Base-by-base conservation (phyloP, 2,888 invertebrate genomes). In the Argynnis bischoffii region DNA sequence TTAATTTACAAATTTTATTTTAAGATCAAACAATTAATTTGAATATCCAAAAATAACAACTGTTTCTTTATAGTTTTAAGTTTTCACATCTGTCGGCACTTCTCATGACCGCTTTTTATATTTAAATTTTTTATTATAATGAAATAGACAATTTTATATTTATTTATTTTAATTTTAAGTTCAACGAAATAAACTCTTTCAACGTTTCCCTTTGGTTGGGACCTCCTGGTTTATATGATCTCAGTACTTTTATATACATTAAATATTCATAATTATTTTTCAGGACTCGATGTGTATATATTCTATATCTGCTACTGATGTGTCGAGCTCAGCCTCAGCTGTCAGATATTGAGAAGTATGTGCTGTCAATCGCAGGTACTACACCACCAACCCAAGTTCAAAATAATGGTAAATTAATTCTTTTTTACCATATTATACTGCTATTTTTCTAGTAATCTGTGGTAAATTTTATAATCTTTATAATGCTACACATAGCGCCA, bases 261-360 rank as follows among this genome's bases (percentile, higher is more conserved):
- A 21, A 15, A 54, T 54, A 31, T 54, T 54, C 31, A 16, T 2
- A 5, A 3, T 13, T 31, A 14, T 26, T 47, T 35, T 50, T 35
- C 18, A 61, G 60, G 60, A 18, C 18, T n/a, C 35, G 14, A 14
- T 61, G 16, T 31, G 50, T 61, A 3, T 61, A 14, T 26, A 35
- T 31, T 4, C 14, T 61, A 0, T 61, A 50, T 31, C 3, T 51
- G 50, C 8, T 18, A 13, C 18, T 6, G 0, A 26, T 3, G 15
- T 35, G 50, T 8, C 31, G 16, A 11, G 60, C 50, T 3, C 51
- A 61, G 14, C 4, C 26, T 26, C 4, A 26, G 26, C 13, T 61
- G 51, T 51, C 60, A 13, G 60, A 61, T 16, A 51, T 61, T 31
- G 60, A 61, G 13, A 51, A 50, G 14, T 61, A 51, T 51, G 48